Evolutionary conservation across 1,140 invertebrate genomes (phyloP), one percentile per base, ranked within the genome.

Genomic region (Ceratina australensis): DNA sequence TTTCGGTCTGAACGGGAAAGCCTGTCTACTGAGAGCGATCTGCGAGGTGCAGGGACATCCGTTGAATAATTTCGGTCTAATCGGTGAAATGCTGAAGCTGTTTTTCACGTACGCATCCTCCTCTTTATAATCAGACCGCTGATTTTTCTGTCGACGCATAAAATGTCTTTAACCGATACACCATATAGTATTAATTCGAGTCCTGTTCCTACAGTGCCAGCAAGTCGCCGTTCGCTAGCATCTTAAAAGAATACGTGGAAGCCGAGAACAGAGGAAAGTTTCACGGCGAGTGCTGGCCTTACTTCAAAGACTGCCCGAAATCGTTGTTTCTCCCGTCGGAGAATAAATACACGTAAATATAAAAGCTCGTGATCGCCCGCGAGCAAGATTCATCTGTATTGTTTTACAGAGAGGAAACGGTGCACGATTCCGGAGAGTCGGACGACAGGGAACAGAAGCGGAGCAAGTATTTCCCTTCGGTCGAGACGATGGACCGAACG

Each of bases 31-130:
- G 54, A 92, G 97, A 78, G 96, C 96, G 4, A 97, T 97, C 65
- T 97, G 97, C 83, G 96, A 97, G 91, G 95, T 97, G 52, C 96
- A 97, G 79, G 95, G 96, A 7, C 94, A 96, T 87, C 95, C 95
- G 0, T 84, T 96, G n/a, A 93, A 92, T 50, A 95, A 95, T 84
- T 96, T 96, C 81, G 96, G 96, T 12, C 93, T 97, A 18, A 87
- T 97, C 24, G 96, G 96, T 0, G 96, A 97, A 93, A 94, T 96
- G 85, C 92, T 96, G 49, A 96, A 96, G 88, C 86, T 97, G 18
- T 97, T 97, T 89, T 94, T 97, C 81, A 96, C 95, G 96, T 97
- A 90, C 94, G 94, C 93, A 8, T 59, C 1, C n/a, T 4, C 68
- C 49, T 16, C 18, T 33, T 10, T 33, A 61, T 10, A 33, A 3